These are phyloP conservation scores for Sebastes diaconus DNA, from an alignment of 2,797 vertebrate species.

Conservation along the genomic window DNA sequence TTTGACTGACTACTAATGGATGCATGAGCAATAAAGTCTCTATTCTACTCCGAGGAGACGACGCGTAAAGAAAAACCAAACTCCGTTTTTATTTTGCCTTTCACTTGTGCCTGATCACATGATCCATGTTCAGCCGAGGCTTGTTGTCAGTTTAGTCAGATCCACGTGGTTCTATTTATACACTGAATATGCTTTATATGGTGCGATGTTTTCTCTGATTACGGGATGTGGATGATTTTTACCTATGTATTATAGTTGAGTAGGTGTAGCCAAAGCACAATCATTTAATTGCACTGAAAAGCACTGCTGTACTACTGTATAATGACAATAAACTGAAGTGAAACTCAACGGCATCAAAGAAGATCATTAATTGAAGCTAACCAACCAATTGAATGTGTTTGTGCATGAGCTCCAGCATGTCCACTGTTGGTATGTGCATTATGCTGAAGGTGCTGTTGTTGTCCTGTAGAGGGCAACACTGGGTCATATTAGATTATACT, in stretches of 20 bases:
- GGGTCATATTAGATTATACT: not conserved
- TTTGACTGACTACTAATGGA: constrained; percentile 30
- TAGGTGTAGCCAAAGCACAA: constrained; percentile 64
- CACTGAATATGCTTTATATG: constrained; percentile 47
- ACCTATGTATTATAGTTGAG: constrained; percentile 43
- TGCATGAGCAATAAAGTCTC: constrained; percentile 64
- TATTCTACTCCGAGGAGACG: constrained; percentile 9
- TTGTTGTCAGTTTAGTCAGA: constrained; percentile 33
- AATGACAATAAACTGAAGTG: constrained; percentile 50
- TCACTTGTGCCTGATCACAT: constrained; percentile 63
- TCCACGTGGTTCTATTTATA: constrained; percentile 28
- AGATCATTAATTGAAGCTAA: not conserved
- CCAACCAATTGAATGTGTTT: not conserved
- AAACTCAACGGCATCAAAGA: constrained; percentile 8
- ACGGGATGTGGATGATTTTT: constrained; percentile 48
- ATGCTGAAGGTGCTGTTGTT: not conserved
- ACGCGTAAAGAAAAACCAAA: constrained; percentile 24
- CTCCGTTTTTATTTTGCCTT: constrained; percentile 46
- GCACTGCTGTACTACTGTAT: constrained; percentile 56
- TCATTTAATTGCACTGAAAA: constrained; percentile 64
- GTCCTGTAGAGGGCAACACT: constrained; percentile 15
- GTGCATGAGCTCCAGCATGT: not conserved
- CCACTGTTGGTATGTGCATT: not conserved
- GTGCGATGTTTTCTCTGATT: constrained; percentile 46
- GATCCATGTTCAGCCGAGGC: constrained; percentile 50